Evolutionary conservation across 2,797 vertebrate species (phyloP).

Genomic region (Phrynocephalus forsythii): DNA sequence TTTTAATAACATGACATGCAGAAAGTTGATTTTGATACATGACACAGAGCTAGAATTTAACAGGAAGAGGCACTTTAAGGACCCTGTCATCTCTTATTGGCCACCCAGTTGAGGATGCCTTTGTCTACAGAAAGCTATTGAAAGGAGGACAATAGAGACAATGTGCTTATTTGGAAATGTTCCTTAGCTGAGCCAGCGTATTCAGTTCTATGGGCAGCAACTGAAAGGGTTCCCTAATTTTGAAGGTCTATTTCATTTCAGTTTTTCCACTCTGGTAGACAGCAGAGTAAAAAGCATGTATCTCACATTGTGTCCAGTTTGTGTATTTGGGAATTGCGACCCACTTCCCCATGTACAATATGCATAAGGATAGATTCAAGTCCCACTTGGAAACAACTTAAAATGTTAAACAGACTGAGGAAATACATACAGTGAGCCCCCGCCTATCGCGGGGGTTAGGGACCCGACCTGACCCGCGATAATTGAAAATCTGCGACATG

Average conservation of each 20-base stretch:
- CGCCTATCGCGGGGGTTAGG: too few species aligned
- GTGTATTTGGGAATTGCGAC: not conserved
- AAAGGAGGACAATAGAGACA: not conserved
- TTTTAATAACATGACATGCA: too few species aligned
- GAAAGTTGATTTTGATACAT: too few species aligned
- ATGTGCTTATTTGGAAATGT: constrained; percentile 12
- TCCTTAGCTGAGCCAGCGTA: not conserved
- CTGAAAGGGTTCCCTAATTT: not conserved
- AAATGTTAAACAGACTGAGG: not conserved
- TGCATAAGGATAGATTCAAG: not conserved
- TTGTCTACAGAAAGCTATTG: not conserved
- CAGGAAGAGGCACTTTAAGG: not conserved
- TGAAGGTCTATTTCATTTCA: not conserved
- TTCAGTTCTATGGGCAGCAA: not conserved
- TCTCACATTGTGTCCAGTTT: not conserved
- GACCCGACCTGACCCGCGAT: too few species aligned
- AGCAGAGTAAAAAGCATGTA: not conserved
- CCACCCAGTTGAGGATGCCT: not conserved
- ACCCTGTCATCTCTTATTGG: not conserved
- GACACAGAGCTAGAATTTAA: not conserved
- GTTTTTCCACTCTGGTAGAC: not conserved
- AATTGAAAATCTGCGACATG: too few species aligned
- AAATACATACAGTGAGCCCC: not conserved
- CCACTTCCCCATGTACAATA: not conserved
- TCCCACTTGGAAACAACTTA: not conserved